These are phyloP conservation scores for Himalopsyche phryganea DNA, from an alignment of 1,140 invertebrate genomes.

Conservation along the genomic window DNA sequence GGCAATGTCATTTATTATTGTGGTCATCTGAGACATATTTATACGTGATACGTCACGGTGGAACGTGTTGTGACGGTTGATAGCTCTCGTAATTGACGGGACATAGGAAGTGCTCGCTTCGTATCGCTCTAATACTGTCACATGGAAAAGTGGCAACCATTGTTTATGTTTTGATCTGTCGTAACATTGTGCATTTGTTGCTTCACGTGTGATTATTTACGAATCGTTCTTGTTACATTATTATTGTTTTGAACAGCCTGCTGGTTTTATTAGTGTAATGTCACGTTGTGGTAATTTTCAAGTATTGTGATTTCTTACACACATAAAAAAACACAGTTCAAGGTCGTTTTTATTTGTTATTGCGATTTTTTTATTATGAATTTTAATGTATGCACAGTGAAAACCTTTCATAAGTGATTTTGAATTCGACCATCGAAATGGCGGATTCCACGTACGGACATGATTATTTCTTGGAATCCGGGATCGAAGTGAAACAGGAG, in stretches of 20 bases:
- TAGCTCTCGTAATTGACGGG: slow-evolving; percentile 1
- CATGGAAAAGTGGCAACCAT: slow-evolving; percentile 15
- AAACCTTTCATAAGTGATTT: not conserved
- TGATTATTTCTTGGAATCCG: slow-evolving; percentile 55
- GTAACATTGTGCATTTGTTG: slow-evolving; percentile 15
- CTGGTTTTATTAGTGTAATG: not conserved
- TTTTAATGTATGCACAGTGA: not conserved
- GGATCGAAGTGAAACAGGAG: slow-evolving; percentile 54
- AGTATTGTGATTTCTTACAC: not conserved
- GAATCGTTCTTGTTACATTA: not conserved
- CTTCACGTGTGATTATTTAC: slow-evolving; percentile 18
- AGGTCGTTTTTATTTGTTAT: slow-evolving; percentile 23
- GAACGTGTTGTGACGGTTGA: slow-evolving; percentile 23
- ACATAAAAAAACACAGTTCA: slow-evolving; percentile 12
- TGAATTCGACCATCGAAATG: slow-evolving; percentile 38
- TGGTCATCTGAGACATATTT: slow-evolving; percentile 5
- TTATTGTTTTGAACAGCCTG: no score
- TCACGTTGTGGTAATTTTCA: not conserved
- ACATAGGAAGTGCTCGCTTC: not conserved
- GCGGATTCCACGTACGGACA: slow-evolving; percentile 56
- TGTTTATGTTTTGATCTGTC: slow-evolving; percentile 26
- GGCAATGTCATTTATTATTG: slow-evolving; percentile 18
- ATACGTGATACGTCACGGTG: slow-evolving; percentile 15
- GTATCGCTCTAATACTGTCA: slow-evolving; percentile 5
- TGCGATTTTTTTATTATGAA: slow-evolving; percentile 12